Base-by-base conservation (phyloP, 2,888 invertebrate genomes). In the Pyrochroa serraticornis region DNA sequence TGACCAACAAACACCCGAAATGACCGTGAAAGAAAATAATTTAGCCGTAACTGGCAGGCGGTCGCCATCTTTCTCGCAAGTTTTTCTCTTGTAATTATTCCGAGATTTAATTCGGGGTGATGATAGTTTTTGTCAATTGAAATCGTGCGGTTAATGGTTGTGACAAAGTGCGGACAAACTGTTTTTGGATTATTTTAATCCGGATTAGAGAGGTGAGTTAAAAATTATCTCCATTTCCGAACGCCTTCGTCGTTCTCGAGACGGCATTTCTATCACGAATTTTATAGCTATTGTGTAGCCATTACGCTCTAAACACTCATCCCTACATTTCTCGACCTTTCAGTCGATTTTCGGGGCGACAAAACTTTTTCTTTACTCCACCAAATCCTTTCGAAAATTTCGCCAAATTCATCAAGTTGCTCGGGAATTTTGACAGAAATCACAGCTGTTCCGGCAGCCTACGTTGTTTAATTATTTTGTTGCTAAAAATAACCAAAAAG, bases 41-140 rank as follows among this genome's bases (percentile, higher is more conserved):
- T 78, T 77, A 78, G 77, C 77, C 77, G 77, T 74, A 76, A 77
- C 76, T 79, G 78, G 77, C 78, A 78, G 79, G 77, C 79, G 80
- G 81, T 82, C 82, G 83, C 84, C 83, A 84, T 84, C 83, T 84
- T 84, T 81, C 80, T 80, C 79, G 80, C 80, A 78, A 81, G 77
- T 81, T 80, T 82, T 82, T 76, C 75, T 75, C 70, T 68, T 69
- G 69, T 74, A 69, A 69, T 69, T 68, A 65, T 67, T 66, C 57
- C 22, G 55, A 68, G 73, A 71, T 72, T 71, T 68, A 70, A 68
- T 71, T 70, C 66, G 58, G 63, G 59, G 58, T 69, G 64, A 71
- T 70, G 67, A 72, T 75, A 70, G 59, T 69, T 67, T 68, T 65
- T 62, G 66, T 66, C 65, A 62, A 58, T 66, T 69, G 63, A 72